phyloP scores from a whole-genome alignment of 2,113 vertebrate genomes.

The Andinoacara biseriatus region DNA sequence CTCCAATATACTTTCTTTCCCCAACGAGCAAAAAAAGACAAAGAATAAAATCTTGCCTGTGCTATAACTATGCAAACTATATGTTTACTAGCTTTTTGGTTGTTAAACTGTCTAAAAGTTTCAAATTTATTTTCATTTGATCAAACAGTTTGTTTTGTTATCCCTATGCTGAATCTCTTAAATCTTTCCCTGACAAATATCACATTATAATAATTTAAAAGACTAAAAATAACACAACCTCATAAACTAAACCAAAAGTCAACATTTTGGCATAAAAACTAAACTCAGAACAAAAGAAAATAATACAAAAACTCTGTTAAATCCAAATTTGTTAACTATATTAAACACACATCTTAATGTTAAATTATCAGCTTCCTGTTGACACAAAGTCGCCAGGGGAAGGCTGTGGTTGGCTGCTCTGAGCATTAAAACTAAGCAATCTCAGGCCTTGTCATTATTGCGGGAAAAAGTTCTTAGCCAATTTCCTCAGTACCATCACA shows the following conservation, averaged over 20 bases:
- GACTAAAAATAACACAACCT: neutral
- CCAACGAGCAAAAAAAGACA: neutral
- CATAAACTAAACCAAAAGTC: neutral
- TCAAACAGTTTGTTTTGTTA: neutral
- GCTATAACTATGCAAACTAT: neutral
- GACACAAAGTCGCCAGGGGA: neutral
- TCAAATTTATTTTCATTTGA: neutral
- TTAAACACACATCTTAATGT: neutral
- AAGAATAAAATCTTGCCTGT: neutral
- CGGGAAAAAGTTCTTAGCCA: slow-evolving; percentile 22
- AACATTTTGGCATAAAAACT: neutral
- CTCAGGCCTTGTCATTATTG: neutral
- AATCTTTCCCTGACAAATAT: neutral
- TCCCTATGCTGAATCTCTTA: neutral
- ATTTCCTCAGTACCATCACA: slow-evolving; percentile 21
- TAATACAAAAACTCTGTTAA: neutral
- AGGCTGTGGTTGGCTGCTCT: neutral
- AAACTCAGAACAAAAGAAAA: neutral
- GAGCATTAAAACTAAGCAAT: neutral
- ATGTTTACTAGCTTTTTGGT: neutral
- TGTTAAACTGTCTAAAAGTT: neutral
- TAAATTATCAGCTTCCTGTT: neutral
- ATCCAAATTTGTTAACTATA: neutral
- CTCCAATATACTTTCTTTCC: too few relatives aligned
- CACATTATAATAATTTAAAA: neutral